Base-by-base conservation (phyloP, 1,140 invertebrate genomes). In the Eueides isabella region DNA sequence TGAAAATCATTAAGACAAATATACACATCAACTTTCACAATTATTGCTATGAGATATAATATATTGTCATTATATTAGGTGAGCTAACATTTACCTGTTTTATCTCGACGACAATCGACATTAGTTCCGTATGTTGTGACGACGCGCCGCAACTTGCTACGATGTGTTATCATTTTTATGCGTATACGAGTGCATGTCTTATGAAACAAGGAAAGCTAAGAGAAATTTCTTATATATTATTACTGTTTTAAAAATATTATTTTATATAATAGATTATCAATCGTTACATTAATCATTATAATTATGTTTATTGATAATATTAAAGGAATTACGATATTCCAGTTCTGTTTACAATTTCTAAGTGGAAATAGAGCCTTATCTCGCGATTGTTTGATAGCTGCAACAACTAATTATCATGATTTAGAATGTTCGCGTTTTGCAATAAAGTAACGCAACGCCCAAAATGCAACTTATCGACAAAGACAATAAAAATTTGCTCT, bases 121-220 rank as follows among this genome's bases (percentile, higher is more conserved):
- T 48, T 67, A 68, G 48, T 68, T 68, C 67, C 67, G 48, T 35
- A 26, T 68, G 44, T 68, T 61, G 30, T 68, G 66, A 19, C 14
- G 44, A 2, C 30, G 67, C 30, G 48, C 19, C 48, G 29, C 23
- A 26, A 55, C 48, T 61, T 55, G 30, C 66, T 41, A 44, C 65
- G 44, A 68, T 68, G 67, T 68, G 48, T 68, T 68, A 68, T 68
- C 67, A 68, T 61, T 68, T 68, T 68, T 61, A 61, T 67, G 66
- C 30, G 29, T 38, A 44, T 68, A 61, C 26, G 31, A 23, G 19
- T 61, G 48, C 67, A 61, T 68, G 33, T 68, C 12, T 28, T 68
- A 35, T 61, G 67, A 68, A 28, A 38, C 67, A 35, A 61, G 48
- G 29, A 68, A 61, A 61, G 30, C 48, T 48, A 61, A 68, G 67